These are phyloP conservation scores for Cephus pygmeus DNA, from an alignment of 2,888 invertebrate genomes.

Conservation along the genomic window DNA sequence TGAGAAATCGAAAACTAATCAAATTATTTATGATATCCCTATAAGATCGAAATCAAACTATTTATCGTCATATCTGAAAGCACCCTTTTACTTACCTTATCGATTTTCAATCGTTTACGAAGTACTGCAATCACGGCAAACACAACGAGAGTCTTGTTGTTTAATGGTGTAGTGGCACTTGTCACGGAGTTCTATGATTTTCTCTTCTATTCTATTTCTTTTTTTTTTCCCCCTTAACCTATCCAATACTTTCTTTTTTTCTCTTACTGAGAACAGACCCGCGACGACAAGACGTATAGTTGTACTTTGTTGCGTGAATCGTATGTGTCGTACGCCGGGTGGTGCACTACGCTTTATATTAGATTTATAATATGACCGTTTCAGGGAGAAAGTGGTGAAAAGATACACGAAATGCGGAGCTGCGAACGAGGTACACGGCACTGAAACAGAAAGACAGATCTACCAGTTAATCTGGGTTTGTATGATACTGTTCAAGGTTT, in stretches of 20 bases:
- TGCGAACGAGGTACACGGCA: conserved; percentile 17
- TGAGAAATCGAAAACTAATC: not conserved
- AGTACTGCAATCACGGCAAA: not conserved
- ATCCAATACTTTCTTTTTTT: not conserved
- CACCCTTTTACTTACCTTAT: not conserved
- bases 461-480: not conserved
- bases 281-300: not conserved
- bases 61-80: not conserved
- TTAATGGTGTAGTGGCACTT: not conserved
- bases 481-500: not conserved
- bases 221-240: not conserved
- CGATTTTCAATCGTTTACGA: not conserved
- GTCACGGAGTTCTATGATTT: not conserved
- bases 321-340: not conserved
- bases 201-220: not conserved
- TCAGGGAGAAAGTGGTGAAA: conserved; percentile 4
- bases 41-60: not conserved
- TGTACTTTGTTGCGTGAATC: not conserved
- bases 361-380: conserved; percentile 4
- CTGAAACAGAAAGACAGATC: conserved; percentile 18
- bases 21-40: not conserved
- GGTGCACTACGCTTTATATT: conserved; percentile 2
- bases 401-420: conserved; percentile 1
- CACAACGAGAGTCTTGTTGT: not conserved
- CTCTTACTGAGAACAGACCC: not conserved